A percentile compares a stretch with the other conserved stretches of the same genome.
These are phyloP conservation scores for Megaceryle alcyon DNA, from an alignment of 2,797 vertebrate species.

Conservation along the genomic window DNA sequence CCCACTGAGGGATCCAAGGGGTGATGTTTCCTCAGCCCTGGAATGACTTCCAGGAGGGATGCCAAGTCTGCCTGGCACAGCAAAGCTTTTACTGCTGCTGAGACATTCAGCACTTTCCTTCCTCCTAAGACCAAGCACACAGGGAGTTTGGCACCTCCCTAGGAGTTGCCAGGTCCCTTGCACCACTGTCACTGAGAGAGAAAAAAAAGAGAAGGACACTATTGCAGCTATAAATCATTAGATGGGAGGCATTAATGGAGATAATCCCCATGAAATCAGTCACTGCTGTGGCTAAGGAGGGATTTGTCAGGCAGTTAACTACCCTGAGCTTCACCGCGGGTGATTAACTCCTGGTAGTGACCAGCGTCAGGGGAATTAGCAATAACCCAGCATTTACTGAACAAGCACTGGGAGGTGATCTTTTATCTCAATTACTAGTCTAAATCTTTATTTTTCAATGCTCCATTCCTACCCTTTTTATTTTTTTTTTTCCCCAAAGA, in stretches of 20 bases:
- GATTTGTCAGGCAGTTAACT: constrained; percentile 69
- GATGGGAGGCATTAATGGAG: constrained; percentile 42
- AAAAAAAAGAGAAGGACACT: background rate
- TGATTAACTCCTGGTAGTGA: constrained; percentile 67
- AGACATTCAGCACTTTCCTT: background rate
- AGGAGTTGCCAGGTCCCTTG: background rate
- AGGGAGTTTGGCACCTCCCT: background rate
- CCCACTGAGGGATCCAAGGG: background rate
- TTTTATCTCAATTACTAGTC: constrained; percentile 49
- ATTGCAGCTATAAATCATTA: constrained; percentile 63
- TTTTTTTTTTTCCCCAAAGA: background rate
- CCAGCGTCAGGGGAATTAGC: constrained; percentile 50
- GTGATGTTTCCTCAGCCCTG: background rate
- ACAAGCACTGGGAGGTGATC: constrained; percentile 11
- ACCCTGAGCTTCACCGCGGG: constrained; percentile 33
- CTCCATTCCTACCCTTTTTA: background rate
- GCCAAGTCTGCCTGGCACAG: background rate
- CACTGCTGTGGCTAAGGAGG: constrained; percentile 46
- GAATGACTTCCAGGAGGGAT: background rate
- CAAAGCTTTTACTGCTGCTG: background rate
- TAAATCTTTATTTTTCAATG: constrained; percentile 40
- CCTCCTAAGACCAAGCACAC: background rate
- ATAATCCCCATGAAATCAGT: constrained; percentile 66
- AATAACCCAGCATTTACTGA: constrained; percentile 29
- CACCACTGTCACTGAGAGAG: background rate